Conservation (phyloP, 2,888 invertebrate genomes). For the Agonopterix arenella region DNA sequence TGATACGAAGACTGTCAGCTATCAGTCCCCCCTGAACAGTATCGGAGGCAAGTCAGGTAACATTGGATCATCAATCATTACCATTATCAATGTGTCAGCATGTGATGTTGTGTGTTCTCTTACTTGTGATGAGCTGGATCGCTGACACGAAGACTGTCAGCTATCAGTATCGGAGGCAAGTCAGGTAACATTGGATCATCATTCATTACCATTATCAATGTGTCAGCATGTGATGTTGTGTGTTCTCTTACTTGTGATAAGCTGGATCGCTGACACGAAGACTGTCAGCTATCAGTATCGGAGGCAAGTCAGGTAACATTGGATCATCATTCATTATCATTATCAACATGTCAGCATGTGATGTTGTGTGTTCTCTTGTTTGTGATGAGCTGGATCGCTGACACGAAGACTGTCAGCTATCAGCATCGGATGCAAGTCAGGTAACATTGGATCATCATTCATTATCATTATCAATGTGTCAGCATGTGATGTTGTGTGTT, state of each 20-base stretch:
- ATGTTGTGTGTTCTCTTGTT: no score
- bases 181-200: slow-evolving; percentile 34
- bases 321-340: no score
- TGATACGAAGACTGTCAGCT: slow-evolving; percentile 49
- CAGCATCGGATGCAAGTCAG: slow-evolving; percentile 44
- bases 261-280: slow-evolving; percentile 49
- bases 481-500: no score
- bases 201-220: slow-evolving; percentile 25
- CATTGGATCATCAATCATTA: no score
- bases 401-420: slow-evolving; percentile 50
- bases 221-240: no score
- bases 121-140: slow-evolving; percentile 40
- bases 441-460: slow-evolving; percentile 12
- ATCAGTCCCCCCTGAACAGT: slow-evolving; percentile 36
- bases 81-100: slow-evolving; percentile 23
- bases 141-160: slow-evolving; percentile 51
- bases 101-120: slow-evolving; percentile 35
- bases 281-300: slow-evolving; percentile 46
- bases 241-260: slow-evolving; percentile 24
- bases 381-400: slow-evolving; percentile 49
- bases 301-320: slow-evolving; percentile 41
- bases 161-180: slow-evolving; percentile 43
- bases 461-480: slow-evolving; percentile 24
- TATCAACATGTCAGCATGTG: slow-evolving; percentile 23
- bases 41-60: slow-evolving; percentile 52